These are phyloP conservation scores for Pteronura brasiliensis DNA, from an alignment of 2,113 vertebrate species.

Conservation along the genomic window DNA sequence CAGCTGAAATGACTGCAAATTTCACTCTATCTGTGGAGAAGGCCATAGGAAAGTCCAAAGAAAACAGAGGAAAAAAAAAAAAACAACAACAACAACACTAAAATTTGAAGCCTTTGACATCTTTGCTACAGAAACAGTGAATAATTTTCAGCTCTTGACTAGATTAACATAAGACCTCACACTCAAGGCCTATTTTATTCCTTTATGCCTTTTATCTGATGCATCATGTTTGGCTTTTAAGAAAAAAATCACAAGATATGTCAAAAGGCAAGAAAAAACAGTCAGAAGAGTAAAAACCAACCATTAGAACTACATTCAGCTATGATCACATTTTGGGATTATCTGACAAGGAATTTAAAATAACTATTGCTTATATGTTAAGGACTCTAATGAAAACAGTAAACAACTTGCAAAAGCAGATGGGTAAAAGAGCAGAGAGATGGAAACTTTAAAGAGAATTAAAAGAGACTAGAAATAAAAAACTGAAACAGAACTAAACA, in stretches of 20 bases:
- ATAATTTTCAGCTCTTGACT: background rate
- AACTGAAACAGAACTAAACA: background rate
- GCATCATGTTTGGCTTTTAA: background rate
- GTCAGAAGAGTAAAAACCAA: background rate
- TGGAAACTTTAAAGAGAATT: background rate
- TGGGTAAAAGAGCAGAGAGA: background rate
- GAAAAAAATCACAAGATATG: background rate
- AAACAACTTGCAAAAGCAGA: background rate
- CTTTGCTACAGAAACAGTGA: background rate
- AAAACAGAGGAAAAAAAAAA: background rate
- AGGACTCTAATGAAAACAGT: background rate
- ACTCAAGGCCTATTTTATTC: background rate
- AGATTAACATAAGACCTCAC: background rate
- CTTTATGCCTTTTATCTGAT: background rate
- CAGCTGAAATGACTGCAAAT: background rate
- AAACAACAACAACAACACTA: too few relatives aligned
- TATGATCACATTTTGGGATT: background rate
- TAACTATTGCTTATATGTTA: background rate
- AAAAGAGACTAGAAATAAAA: background rate
- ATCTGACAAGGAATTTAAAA: background rate
- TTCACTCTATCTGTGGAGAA: background rate
- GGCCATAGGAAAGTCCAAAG: background rate
- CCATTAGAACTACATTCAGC: background rate
- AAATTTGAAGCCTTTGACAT: background rate
- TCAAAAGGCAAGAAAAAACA: background rate